Conservation (phyloP, 2,113 vertebrate species). For the Azemiops feae region DNA sequence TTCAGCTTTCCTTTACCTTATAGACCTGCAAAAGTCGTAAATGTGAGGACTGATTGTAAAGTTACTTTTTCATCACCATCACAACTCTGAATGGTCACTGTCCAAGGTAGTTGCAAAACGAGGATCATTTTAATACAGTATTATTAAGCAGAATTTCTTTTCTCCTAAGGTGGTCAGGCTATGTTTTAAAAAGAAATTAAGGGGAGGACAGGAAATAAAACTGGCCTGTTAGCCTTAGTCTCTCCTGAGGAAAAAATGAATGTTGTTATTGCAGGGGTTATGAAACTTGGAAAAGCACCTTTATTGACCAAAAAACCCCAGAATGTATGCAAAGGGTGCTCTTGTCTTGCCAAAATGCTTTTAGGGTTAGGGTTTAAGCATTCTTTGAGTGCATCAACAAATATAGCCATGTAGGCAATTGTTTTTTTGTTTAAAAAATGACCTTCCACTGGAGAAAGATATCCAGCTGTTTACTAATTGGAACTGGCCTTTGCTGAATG, state of each 20-base stretch:
- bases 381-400: neutral
- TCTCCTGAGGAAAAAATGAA: neutral
- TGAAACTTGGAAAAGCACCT: neutral
- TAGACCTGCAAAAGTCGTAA: neutral
- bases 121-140: neutral
- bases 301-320: neutral
- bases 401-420: neutral
- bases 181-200: neutral
- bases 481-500: neutral
- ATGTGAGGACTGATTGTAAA: neutral
- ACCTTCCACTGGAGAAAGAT: neutral
- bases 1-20: neutral
- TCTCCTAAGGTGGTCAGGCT: neutral
- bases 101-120: neutral
- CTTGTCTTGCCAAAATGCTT: neutral
- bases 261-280: neutral
- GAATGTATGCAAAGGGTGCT: neutral
- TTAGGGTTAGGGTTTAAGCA: neutral
- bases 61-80: neutral
- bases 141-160: neutral
- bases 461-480: neutral
- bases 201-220: neutral
- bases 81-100: neutral
- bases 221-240: neutral
- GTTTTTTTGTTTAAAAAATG: neutral